phyloP scores from a whole-genome alignment of 2,113 vertebrate species.

The Erpornis zantholeuca region DNA sequence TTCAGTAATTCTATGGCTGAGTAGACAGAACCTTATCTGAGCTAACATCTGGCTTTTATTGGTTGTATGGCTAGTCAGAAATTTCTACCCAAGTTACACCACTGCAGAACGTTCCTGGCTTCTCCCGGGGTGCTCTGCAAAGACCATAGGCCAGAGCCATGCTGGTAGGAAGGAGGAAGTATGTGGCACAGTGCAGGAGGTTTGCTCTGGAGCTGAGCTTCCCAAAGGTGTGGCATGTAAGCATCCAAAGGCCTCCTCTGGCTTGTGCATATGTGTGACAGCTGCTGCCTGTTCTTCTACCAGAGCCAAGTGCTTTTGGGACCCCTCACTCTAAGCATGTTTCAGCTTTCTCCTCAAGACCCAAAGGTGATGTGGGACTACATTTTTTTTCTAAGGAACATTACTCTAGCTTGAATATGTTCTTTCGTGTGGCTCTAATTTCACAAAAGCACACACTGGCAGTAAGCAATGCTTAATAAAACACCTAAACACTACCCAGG shows the following conservation, averaged over 20 bases:
- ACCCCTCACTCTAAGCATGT: background rate
- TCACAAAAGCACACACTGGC: background rate
- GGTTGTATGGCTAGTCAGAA: background rate
- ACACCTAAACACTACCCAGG: background rate
- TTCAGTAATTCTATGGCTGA: background rate
- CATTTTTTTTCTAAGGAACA: background rate
- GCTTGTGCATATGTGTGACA: background rate
- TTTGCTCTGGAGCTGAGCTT: background rate
- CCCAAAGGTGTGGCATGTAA: background rate
- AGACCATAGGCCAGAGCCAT: background rate
- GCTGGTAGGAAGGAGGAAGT: background rate
- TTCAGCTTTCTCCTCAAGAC: background rate
- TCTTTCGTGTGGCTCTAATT: background rate
- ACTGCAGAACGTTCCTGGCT: accelerated
- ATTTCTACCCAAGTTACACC: background rate
- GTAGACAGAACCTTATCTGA: background rate
- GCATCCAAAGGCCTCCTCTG: background rate
- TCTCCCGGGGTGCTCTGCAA: background rate
- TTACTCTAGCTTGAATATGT: background rate
- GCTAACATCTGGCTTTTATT: background rate
- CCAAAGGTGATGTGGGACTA: background rate
- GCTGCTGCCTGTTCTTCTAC: background rate
- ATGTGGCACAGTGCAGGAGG: background rate
- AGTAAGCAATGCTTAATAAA: background rate
- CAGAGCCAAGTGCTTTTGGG: background rate